These are phyloP conservation scores for Urocyon cinereoargenteus DNA, from an alignment of 2,797 vertebrate species.

Conservation along the genomic window DNA sequence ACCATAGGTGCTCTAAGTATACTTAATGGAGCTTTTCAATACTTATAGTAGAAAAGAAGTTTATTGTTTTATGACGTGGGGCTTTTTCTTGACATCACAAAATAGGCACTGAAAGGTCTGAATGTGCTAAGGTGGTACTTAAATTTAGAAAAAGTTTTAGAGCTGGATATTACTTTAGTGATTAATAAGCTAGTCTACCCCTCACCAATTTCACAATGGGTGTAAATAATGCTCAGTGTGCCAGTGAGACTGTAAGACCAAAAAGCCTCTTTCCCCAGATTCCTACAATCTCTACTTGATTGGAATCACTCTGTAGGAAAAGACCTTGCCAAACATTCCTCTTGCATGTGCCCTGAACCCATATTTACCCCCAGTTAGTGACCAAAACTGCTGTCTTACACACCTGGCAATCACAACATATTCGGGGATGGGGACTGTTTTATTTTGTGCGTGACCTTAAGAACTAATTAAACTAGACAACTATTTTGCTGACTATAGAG, in stretches of 20 bases:
- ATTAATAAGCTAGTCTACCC: background rate
- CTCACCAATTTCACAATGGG: background rate
- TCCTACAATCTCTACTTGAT: background rate
- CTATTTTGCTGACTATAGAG: background rate
- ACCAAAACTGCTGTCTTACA: background rate
- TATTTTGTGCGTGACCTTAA: background rate
- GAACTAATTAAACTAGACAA: background rate
- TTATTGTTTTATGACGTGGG: background rate
- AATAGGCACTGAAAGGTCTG: background rate
- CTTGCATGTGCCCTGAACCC: background rate
- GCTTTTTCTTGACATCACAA: background rate
- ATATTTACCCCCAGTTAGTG: background rate
- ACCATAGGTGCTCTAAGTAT: background rate
- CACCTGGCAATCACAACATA: background rate
- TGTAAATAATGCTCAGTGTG: background rate
- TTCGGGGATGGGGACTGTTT: background rate
- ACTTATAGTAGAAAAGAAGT: background rate
- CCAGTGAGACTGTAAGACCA: background rate
- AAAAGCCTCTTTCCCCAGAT: background rate
- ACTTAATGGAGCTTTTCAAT: background rate
- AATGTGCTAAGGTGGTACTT: background rate
- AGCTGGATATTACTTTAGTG: conserved; percentile 7
- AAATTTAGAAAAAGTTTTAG: conserved; percentile 35
- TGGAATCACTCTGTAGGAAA: background rate
- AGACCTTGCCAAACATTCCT: background rate